Base-by-base conservation (phyloP, 35 echinoderm and acorn worm species). In the Strongylocentrotus purpuratus region DNA sequence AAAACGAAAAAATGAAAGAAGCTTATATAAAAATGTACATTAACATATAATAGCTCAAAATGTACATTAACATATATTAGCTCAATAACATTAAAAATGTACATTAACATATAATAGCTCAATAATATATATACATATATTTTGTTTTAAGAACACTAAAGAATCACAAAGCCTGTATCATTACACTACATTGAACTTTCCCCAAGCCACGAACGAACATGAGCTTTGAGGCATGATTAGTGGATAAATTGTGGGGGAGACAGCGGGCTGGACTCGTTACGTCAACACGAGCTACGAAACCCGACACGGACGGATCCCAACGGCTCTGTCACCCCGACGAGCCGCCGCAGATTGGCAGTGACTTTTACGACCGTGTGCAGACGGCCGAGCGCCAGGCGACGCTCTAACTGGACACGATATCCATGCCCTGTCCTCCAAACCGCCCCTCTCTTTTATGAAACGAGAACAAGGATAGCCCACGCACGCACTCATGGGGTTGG, bases 321-420 rank as follows among this genome's bases (percentile, higher is more conserved):
- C 65, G 65, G 65, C 65, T 78, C 65, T n/a, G 25, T n/a, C 65
- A 78, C 65, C 65, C 65, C 65, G 65, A 78, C 65, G 65, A 8
- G 65, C 22, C 65, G 25, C 65, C 65, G 65, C 65, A 78, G 65
- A 78, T 78, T 78, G 22, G 65, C 20, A 78, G 65, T 78, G 65
- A 78, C 65, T 78, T 78, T 78, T 78, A 78, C 65, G 65, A 78
- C 65, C 65, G 65, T 78, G 65, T 28, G 65, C 65, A 78, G 65
- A 78, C 65, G 65, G 65, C 25, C 65, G 20, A 78, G 65, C 65
- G 65, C 65, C 65, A 78, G 65, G 4, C 22, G 22, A 78, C 22
- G 22, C 65, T n/a, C 65, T 78, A 78, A 78, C 65, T 78, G 65
- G 65, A 78, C 65, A 78, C 65, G 65, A 28, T 28, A 78, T 28